phyloP scores from a whole-genome alignment of 2,797 vertebrate species.

The Sebastes itinus region DNA sequence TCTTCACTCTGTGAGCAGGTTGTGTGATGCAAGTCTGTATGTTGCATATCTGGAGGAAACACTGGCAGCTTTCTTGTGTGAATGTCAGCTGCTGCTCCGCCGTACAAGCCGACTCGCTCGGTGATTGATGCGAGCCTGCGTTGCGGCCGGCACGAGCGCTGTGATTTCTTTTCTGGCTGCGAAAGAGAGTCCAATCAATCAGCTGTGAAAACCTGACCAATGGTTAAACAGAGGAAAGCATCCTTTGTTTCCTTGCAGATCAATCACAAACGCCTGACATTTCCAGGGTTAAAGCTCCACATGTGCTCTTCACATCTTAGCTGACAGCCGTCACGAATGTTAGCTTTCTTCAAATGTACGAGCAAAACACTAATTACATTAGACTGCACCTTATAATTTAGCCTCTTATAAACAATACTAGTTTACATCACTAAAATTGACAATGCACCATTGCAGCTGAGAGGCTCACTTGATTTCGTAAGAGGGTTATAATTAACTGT shows the following conservation, averaged over 20 bases:
- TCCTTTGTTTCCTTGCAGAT: constrained; percentile 70
- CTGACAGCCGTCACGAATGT: constrained; percentile 39
- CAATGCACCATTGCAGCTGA: not conserved
- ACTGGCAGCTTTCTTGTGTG: constrained; percentile 59
- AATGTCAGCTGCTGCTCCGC: constrained; percentile 66
- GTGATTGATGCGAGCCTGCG: constrained; percentile 76
- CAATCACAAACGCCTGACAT: constrained; percentile 55
- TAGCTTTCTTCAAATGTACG: not conserved
- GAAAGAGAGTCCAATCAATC: constrained; percentile 77
- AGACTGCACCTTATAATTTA: not conserved
- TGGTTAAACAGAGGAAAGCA: constrained; percentile 68
- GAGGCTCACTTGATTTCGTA: constrained; percentile 31
- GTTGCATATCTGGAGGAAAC: constrained; percentile 52
- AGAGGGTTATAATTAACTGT: constrained; percentile 36
- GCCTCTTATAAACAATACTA: not conserved
- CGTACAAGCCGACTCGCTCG: constrained; percentile 44
- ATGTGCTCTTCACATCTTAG: constrained; percentile 39
- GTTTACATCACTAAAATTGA: not conserved
- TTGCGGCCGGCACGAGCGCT: constrained; percentile 44
- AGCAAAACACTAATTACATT: constrained; percentile 7
- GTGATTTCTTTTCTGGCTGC: constrained; percentile 68
- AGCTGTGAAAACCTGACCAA: constrained; percentile 55
- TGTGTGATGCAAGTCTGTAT: constrained; percentile 37
- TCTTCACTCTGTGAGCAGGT: constrained; percentile 15
- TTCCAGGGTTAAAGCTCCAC: constrained; percentile 34